These are phyloP conservation scores for Penaeus indicus DNA, from an alignment of 1,140 invertebrate genomes.

Conservation along the genomic window DNA sequence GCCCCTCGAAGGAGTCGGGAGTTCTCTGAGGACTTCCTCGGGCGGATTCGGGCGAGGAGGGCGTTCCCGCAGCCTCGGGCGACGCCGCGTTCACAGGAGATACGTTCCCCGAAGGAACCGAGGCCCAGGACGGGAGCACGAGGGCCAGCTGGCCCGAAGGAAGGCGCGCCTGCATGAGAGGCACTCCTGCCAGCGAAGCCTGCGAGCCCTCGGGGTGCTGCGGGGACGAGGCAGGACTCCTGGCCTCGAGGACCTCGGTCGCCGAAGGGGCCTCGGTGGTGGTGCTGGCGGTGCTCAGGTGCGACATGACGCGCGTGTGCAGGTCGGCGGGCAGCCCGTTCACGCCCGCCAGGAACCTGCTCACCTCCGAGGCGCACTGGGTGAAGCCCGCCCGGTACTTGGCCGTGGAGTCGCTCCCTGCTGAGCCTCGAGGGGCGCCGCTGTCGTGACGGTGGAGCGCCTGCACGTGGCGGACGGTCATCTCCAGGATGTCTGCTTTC, in stretches of 20 bases:
- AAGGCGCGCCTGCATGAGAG: constrained; percentile 16
- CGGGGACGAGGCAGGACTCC: not conserved
- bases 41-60: constrained; percentile 55
- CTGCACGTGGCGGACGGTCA: constrained; percentile 57
- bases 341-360: constrained; percentile 44
- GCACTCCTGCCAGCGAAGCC: not conserved
- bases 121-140: constrained; percentile 45
- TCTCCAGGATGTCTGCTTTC: constrained; percentile 58
- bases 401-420: not conserved
- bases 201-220: constrained; percentile 4
- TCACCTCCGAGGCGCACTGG: constrained; percentile 43
- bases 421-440: not conserved
- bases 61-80: constrained; percentile 47
- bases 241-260: not conserved
- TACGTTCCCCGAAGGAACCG: constrained; percentile 21
- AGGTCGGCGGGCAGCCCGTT: constrained; percentile 17
- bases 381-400: constrained; percentile 54
- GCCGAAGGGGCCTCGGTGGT: not conserved
- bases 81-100: constrained; percentile 31
- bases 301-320: not conserved
- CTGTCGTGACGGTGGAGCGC: constrained; percentile 48
- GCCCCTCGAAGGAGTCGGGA: not conserved
- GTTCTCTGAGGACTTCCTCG: constrained; percentile 34
- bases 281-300: constrained; percentile 15
- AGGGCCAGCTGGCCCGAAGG: constrained; percentile 42